Evolutionary conservation across 2,113 vertebrate genomes (phyloP), one percentile per base, ranked within the genome.

Genomic region (Eira barbara): DNA sequence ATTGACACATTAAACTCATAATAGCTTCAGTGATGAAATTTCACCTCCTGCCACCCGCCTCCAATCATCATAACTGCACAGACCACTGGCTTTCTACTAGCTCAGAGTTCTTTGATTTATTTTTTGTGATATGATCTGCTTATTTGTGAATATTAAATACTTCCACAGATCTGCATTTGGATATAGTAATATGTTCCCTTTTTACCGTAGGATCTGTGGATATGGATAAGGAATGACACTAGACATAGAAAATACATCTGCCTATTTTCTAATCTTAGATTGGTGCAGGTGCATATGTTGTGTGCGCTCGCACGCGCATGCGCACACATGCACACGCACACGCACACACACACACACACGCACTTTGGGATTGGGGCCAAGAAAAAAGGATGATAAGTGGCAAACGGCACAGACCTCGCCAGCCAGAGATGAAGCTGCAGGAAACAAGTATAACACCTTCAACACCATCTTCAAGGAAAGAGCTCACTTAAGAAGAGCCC

Each of bases 111-210:
- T 83, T 97, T 49, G 36, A 63, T 52, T 91, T 85, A 11, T 71
- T 59, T 88, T 49, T 21, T 20, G 85, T 69, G 69, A 71, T 93
- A 81, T 59, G 3, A 45, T 76, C 11, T 76, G 23, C 31, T 83
- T 88, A 78, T 76, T 69, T 42, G 12, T 91, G 76, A 90, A 88
- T 89, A n/a, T 57, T 92, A 93, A 88, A 57, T 76, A 45, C 42
- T 82, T 78, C 11, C 27, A 8, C 23, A 45, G n/a, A 49, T 85
- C 79, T 79, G 18, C 89, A 29, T 85, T 63, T 94, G 42, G 73
- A 83, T 49, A 31, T 93, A 27, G 3, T 20, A 52, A 45, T 69
- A 55, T 29, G 57, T 80, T 86, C 34, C n/a, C 42, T 96, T 92
- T 89, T 59, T 9, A 42, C 17, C 13, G 23, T 4, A 20, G 27